Evolutionary conservation across 2,888 invertebrate species (phyloP).

Genomic region (Parasteatoda lunata): DNA sequence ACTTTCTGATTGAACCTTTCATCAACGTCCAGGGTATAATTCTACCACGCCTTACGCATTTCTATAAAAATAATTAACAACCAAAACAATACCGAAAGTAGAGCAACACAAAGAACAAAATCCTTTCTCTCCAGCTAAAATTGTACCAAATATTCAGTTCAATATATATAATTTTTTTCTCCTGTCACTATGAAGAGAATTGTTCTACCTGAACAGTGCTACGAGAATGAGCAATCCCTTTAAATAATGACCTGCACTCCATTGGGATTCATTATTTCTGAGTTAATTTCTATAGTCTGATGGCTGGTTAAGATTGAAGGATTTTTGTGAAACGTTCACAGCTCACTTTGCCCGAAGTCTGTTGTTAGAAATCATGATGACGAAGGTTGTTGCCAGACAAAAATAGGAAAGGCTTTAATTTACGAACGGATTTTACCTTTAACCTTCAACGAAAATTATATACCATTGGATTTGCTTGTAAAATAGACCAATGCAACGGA

Average conservation of each 20-base stretch:
- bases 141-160: too few relatives aligned
- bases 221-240: neutral
- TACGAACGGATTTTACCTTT: neutral
- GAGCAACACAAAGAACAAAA: too few relatives aligned
- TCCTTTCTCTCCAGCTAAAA: too few relatives aligned
- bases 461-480: neutral
- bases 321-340: neutral
- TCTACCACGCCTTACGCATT: too few relatives aligned
- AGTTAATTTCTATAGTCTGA: conserved; percentile 7
- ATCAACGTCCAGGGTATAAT: too few relatives aligned
- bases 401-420: conserved; percentile 5
- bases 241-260: neutral
- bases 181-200: too few relatives aligned
- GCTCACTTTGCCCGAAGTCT: neutral
- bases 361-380: neutral
- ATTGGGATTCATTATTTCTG: conserved; percentile 9
- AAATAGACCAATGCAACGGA: neutral
- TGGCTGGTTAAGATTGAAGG: neutral
- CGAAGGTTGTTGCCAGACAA: neutral
- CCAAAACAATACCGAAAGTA: too few relatives aligned
- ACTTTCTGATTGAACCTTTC: too few relatives aligned
- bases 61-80: too few relatives aligned
- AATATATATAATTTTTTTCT: too few relatives aligned
- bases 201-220: neutral
- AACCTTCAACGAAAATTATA: neutral